Evolutionary conservation across 2,888 invertebrate genomes (phyloP), one percentile per base, ranked within the genome.

Genomic region (Drosophila siamana): DNA sequence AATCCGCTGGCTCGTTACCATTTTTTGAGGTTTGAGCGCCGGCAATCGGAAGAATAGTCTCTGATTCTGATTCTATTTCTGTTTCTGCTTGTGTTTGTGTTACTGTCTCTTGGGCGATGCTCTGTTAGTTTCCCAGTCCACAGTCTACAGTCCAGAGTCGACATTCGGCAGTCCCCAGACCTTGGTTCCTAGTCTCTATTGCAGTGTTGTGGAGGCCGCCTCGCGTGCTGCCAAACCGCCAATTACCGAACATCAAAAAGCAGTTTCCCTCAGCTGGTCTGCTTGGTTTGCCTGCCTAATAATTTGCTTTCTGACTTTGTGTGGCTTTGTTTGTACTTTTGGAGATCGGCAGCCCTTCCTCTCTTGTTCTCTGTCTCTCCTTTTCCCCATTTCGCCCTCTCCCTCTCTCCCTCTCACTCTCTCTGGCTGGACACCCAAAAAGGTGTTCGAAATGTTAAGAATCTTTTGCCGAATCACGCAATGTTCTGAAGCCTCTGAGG

Each of bases 191-290:
- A 41, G 51, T 61, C 41, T 48, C 64, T 36, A 50, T 44, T 46
- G 57, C 76, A 73, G 64, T 63, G 38, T 33, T 62, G 44, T 52
- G 43, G 48, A 59, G 64, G 52, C 80, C 74, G 86, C 73, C 80
- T 85, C 86, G 88, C 85, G 85, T 85, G 85, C 83, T 85, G 86
- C 88, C 85, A 85, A 85, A 87, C 85, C 88, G 88, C 85, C 88
- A 85, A 85, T 85, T 85, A 85, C 85, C 80, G 76, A 85, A 85
- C 88, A 85, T 85, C 86, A 85, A 85, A 84, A 85, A 82, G 86
- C 85, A 80, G 86, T 87, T 85, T 82, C 78, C 82, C 74, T 73
- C 67, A 74, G 70, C 78, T 80, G 60, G 36, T 61, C 69, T 47
- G 36, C 46, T 56, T n/a, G 68, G 19, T 65, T 57, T 69, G 85